phyloP scores from a whole-genome alignment of 2,797 vertebrate species.

The Pelochelys cantorii region DNA sequence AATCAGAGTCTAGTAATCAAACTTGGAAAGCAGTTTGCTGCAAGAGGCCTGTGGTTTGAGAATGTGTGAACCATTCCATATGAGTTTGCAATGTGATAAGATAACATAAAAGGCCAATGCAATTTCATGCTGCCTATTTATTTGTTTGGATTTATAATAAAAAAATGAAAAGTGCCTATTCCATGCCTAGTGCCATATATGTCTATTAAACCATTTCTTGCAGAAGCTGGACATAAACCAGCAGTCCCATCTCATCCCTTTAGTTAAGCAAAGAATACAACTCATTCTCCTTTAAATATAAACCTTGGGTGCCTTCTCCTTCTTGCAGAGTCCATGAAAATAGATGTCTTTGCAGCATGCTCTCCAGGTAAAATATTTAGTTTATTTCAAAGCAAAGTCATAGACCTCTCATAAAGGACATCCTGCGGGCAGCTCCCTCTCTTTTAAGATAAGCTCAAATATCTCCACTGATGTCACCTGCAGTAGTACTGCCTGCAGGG shows the following conservation, averaged over 20 bases:
- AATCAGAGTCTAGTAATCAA: not conserved
- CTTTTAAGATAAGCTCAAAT: not conserved
- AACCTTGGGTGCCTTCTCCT: not conserved
- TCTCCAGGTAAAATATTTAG: not conserved
- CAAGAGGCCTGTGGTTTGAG: slow-evolving; percentile 29
- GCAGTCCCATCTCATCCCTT: not conserved
- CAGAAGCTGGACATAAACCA: not conserved
- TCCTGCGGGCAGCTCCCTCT: not conserved
- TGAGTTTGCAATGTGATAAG: slow-evolving; percentile 17
- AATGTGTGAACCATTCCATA: slow-evolving; percentile 7
- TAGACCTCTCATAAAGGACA: not conserved
- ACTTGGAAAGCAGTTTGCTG: slow-evolving; percentile 31
- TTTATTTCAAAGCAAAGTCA: not conserved
- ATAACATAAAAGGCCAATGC: slow-evolving; percentile 43
- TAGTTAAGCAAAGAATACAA: not conserved
- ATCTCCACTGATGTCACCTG: not conserved
- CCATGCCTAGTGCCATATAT: not conserved
- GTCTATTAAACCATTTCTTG: not conserved
- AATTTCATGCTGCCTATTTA: slow-evolving; percentile 50
- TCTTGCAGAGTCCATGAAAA: not conserved
- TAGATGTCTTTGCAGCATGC: not conserved
- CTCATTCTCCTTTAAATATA: not conserved
- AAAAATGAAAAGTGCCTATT: not conserved
- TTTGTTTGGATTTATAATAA: slow-evolving; percentile 55
- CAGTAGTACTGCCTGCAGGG: not conserved